phyloP scores from a whole-genome alignment of 2,888 invertebrate species.

The Julus scanicus region DNA sequence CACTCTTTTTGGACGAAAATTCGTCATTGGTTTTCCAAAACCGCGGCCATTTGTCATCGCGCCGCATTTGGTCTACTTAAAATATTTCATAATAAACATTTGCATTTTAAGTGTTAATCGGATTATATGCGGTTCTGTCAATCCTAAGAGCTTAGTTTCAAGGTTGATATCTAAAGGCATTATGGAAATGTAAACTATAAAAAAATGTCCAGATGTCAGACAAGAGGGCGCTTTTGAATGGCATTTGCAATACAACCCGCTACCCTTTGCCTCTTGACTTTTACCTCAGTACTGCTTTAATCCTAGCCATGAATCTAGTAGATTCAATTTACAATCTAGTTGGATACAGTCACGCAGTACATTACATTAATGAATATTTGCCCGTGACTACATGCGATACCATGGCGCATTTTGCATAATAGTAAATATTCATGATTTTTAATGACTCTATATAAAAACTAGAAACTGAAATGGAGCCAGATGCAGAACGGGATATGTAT shows the following conservation, averaged over 20 bases:
- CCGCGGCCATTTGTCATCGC: neutral
- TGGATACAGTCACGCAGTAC: constrained; percentile 29
- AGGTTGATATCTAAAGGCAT: constrained; percentile 13
- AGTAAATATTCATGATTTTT: constrained; percentile 23
- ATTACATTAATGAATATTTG: neutral
- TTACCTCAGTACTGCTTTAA: neutral
- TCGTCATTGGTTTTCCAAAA: neutral
- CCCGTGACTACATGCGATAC: neutral
- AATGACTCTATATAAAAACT: neutral
- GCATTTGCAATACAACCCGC: neutral
- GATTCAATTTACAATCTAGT: neutral
- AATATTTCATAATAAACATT: neutral
- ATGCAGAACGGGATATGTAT: neutral
- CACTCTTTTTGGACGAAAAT: too few species aligned
- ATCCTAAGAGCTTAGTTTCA: constrained; percentile 22
- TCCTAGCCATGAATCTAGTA: neutral
- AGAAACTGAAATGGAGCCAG: neutral
- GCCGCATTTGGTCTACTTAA: neutral
- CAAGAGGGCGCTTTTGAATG: neutral
- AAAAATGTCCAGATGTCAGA: constrained; percentile 12
- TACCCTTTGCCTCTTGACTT: neutral
- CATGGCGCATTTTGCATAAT: neutral
- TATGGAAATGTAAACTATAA: constrained; percentile 12
- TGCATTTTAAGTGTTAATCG: constrained; percentile 19
- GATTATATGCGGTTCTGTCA: constrained; percentile 20